Percentiles rank a stretch among this genome's conserved stretches.
Conservation (phyloP, 1,140 invertebrate species). For the Ceratina australensis region DNA sequence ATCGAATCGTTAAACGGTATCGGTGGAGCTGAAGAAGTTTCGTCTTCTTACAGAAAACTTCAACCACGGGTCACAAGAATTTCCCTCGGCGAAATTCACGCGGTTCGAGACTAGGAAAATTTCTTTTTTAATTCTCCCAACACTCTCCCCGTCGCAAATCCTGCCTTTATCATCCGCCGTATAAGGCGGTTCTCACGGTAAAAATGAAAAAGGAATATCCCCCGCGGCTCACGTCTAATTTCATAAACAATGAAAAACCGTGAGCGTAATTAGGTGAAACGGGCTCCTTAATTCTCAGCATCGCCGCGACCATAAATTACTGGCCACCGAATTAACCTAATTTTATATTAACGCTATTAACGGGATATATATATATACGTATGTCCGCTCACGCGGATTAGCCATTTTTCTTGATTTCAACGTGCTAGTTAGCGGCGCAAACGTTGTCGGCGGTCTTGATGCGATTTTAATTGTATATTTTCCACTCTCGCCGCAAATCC, state of each 20-base stretch:
- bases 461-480: neutral
- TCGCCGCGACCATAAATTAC: conserved; percentile 16
- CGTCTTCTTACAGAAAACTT: too few species aligned
- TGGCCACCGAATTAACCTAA: conserved; percentile 35
- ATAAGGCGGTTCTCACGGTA: neutral
- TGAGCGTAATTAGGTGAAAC: conserved; percentile 14
- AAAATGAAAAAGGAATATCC: conserved; percentile 2
- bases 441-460: neutral
- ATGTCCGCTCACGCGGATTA: neutral
- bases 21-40: conserved; percentile 5
- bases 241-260: conserved; percentile 28
- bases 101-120: too few species aligned
- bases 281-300: conserved; percentile 33
- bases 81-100: neutral
- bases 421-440: neutral
- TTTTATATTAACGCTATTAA: conserved; percentile 23
- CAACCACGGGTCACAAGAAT: too few species aligned
- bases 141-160: too few species aligned
- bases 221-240: conserved; percentile 15
- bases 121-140: too few species aligned
- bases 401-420: conserved; percentile 9
- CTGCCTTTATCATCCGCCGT: too few species aligned
- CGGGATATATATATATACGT: conserved; percentile 25
- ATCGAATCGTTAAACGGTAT: conserved; percentile 8
- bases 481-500: neutral